Percentiles rank a stretch among this genome's conserved stretches.
phyloP scores from a whole-genome alignment of 2,797 vertebrate species.

The Pseudotriccus pelzelni region DNA sequence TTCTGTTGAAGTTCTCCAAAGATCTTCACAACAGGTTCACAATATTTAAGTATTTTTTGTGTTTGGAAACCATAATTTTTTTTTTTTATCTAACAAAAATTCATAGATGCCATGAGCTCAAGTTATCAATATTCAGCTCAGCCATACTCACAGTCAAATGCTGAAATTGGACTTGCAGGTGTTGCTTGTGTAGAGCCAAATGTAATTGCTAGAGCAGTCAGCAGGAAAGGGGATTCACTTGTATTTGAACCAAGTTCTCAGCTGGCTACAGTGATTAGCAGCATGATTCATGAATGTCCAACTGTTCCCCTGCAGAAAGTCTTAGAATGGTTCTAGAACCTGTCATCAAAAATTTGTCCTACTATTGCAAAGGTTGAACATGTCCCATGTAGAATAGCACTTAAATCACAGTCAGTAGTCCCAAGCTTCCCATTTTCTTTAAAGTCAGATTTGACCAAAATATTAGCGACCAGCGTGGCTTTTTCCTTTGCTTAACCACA shows the following conservation, averaged over 20 bases:
- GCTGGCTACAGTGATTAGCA: not conserved
- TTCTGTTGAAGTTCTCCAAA: not conserved
- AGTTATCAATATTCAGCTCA: not conserved
- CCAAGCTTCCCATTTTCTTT: not conserved
- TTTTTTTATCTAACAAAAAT: not conserved
- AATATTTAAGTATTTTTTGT: not conserved
- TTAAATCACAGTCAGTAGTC: not conserved
- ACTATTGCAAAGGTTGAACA: not conserved
- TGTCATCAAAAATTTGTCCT: not conserved
- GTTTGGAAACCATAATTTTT: not conserved
- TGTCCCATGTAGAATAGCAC: not conserved
- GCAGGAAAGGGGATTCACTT: not conserved
- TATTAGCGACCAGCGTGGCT: not conserved
- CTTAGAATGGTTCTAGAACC: not conserved
- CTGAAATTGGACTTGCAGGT: not conserved
- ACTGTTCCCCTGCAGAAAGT: not conserved
- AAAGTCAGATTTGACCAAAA: conserved; percentile 6
- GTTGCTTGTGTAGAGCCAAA: not conserved
- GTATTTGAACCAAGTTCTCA: not conserved
- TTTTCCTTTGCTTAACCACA: conserved; percentile 23
- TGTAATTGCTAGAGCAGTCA: not conserved
- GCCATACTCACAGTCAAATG: not conserved
- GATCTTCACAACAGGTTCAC: not conserved
- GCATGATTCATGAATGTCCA: not conserved
- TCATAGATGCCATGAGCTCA: not conserved